These are phyloP conservation scores for Ichneumoninae sp. DNA, from an alignment of 2,888 invertebrate genomes.

Conservation along the genomic window DNA sequence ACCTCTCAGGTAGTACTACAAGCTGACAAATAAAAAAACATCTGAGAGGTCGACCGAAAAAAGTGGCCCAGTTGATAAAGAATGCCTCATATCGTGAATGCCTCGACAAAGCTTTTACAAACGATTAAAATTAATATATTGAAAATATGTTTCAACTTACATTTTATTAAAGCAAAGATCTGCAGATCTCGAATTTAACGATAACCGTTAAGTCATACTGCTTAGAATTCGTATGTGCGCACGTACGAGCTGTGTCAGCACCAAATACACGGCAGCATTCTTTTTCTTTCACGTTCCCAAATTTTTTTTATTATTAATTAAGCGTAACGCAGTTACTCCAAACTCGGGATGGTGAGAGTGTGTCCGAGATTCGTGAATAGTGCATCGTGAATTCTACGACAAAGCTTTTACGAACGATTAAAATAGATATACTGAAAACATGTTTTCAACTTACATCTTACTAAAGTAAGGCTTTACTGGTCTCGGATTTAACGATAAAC, in stretches of 20 bases:
- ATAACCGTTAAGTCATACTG: constrained; percentile 79
- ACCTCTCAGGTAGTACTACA: no score
- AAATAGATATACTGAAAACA: background rate
- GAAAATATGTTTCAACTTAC: constrained; percentile 18
- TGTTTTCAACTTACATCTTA: constrained; percentile 27
- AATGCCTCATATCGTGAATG: background rate
- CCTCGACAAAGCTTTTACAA: background rate
- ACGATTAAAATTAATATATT: background rate
- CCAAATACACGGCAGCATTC: background rate
- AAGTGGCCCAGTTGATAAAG: no score
- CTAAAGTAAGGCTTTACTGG: background rate
- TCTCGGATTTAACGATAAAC: background rate
- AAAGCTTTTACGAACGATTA: background rate
- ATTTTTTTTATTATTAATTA: background rate
- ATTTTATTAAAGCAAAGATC: background rate
- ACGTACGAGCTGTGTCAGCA: background rate
- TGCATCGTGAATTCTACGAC: background rate
- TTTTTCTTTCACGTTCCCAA: background rate
- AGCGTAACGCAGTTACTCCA: background rate
- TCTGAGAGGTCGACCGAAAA: no score
- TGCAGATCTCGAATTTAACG: background rate
- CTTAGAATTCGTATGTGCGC: constrained; percentile 71
- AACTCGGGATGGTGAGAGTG: background rate
- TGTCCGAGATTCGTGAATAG: background rate
- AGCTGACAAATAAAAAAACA: no score